Percentiles rank a stretch among this genome's conserved stretches.
These are phyloP conservation scores for Amphiprion ocellaris DNA, from an alignment of 2,113 vertebrate genomes.

Conservation along the genomic window DNA sequence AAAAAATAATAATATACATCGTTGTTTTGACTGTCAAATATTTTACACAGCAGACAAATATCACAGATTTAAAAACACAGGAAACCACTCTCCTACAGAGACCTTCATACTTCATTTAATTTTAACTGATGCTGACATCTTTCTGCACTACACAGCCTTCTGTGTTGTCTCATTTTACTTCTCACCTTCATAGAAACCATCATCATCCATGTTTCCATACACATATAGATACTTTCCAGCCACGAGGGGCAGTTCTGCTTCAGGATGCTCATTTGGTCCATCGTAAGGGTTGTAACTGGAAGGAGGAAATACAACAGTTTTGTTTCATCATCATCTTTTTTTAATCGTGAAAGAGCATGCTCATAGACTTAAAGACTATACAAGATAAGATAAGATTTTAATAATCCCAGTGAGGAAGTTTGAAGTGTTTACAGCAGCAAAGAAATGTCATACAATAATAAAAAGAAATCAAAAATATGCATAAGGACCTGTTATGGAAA, in stretches of 20 bases:
- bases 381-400: no score
- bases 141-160: background rate
- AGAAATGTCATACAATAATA: no score
- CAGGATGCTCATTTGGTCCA: constrained; percentile 97
- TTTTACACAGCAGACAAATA: constrained; percentile 17
- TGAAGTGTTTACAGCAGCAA: no score
- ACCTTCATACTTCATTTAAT: background rate
- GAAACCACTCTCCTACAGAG: background rate
- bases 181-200: constrained; percentile 97
- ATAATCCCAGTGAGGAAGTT: no score
- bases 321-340: background rate
- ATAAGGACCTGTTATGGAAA: no score
- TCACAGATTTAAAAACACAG: constrained; percentile 24
- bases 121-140: background rate
- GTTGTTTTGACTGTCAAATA: constrained; percentile 37
- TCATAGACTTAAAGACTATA: background rate
- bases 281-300: constrained; percentile 97
- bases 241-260: constrained; percentile 97
- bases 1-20: constrained; percentile 4
- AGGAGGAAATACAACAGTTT: background rate
- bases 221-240: constrained; percentile 98
- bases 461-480: no score
- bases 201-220: constrained; percentile 98
- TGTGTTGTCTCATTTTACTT: constrained; percentile 1
- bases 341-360: background rate